These are phyloP conservation scores for Stichopus horrens DNA, from an alignment of 53 echinoderm and acorn worm genomes.

Conservation along the genomic window DNA sequence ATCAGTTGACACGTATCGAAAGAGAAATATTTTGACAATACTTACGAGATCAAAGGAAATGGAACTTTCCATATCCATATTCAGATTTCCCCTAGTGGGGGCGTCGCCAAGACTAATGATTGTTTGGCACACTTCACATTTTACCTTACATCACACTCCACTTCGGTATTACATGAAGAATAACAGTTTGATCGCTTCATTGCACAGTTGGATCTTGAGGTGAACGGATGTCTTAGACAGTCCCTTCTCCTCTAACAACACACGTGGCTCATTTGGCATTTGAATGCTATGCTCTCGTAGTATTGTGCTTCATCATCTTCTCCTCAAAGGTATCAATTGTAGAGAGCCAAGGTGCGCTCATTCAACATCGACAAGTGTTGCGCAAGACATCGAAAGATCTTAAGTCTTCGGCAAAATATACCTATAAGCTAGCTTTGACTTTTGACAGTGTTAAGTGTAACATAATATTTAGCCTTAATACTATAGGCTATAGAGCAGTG, in stretches of 20 bases:
- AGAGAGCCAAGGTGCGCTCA: too few relatives aligned
- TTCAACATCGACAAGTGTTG: too few relatives aligned
- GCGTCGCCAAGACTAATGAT: too few relatives aligned
- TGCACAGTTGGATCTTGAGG: slow-evolving; percentile 18
- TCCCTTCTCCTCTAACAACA: not conserved
- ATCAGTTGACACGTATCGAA: too few relatives aligned
- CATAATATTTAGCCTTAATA: not conserved
- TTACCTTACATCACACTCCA: not conserved
- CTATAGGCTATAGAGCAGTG: not conserved
- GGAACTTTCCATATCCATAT: too few relatives aligned
- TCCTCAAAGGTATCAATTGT: too few relatives aligned
- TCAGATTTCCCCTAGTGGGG: too few relatives aligned
- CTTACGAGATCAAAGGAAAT: too few relatives aligned
- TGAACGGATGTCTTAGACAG: slow-evolving; percentile 1
- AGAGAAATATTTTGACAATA: too few relatives aligned
- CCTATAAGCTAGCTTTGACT: not conserved
- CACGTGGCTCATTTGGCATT: not conserved
- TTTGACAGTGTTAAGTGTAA: not conserved
- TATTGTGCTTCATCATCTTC: slow-evolving; percentile 5
- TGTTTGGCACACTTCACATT: not conserved
- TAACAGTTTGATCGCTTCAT: too few relatives aligned
- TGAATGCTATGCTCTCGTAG: slow-evolving; percentile 15
- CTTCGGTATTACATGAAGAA: slow-evolving; percentile 35
- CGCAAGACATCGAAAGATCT: too few relatives aligned
- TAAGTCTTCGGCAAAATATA: too few relatives aligned